These are phyloP conservation scores for Paramormyrops hopkinsi DNA, from an alignment of 2,797 vertebrate genomes.

Conservation along the genomic window DNA sequence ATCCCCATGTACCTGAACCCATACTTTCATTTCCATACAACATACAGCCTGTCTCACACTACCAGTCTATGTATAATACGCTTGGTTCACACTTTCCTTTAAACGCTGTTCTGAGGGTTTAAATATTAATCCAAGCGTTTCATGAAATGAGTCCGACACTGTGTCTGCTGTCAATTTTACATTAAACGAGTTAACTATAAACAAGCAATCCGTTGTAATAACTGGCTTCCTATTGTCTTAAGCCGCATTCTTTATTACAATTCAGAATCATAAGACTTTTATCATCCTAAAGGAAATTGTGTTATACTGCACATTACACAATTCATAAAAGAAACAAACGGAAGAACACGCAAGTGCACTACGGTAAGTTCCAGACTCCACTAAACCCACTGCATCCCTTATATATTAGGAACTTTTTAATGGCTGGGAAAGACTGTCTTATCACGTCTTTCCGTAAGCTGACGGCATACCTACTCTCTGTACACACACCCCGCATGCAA, in stretches of 20 bases:
- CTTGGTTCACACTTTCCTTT: not conserved
- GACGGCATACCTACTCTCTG: not conserved
- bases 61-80: not conserved
- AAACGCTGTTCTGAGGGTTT: not conserved
- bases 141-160: constrained; percentile 5
- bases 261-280: not conserved
- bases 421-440: not conserved
- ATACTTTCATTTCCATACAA: not conserved
- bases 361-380: not conserved
- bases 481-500: not conserved
- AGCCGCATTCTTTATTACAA: not conserved
- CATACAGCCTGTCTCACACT: not conserved
- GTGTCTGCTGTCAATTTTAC: not conserved
- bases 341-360: not conserved
- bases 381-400: not conserved
- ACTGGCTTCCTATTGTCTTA: not conserved
- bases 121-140: constrained; percentile 23
- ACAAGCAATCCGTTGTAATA: not conserved
- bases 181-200: not conserved
- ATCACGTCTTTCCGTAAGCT: not conserved
- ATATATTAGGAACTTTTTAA: not conserved
- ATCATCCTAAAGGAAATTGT: not conserved
- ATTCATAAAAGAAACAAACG: not conserved
- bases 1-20: not conserved
- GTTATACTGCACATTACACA: not conserved